These are phyloP conservation scores for Platycnemis pennipes DNA, from an alignment of 2,888 invertebrate genomes.

Conservation along the genomic window DNA sequence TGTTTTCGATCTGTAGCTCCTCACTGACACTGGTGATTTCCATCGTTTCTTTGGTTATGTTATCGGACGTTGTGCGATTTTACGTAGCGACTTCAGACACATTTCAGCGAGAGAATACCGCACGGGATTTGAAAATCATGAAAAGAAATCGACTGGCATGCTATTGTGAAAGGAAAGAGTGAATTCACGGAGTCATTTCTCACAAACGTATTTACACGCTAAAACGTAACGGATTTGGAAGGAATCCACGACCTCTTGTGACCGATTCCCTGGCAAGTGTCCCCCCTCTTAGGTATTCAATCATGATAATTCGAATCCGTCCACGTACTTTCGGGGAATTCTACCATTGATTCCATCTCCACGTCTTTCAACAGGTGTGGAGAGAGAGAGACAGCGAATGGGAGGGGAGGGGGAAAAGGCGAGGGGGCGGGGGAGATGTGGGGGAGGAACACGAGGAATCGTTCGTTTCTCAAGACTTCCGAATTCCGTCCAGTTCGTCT, in stretches of 20 bases:
- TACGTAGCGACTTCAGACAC: too few species aligned
- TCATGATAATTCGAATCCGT: conserved; percentile 55
- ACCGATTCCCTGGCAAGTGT: conserved; percentile 60
- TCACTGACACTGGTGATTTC: too few species aligned
- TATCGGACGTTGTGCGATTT: too few species aligned
- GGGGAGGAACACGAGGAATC: too few species aligned
- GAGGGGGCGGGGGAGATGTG: neutral
- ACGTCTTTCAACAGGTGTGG: conserved; percentile 49
- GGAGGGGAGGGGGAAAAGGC: neutral
- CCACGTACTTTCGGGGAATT: conserved; percentile 63
- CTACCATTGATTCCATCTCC: conserved; percentile 52
- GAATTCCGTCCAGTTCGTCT: conserved; percentile 41
- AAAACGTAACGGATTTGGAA: conserved; percentile 58
- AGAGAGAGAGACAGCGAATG: neutral
- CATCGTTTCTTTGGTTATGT: too few species aligned
- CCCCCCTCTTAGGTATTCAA: conserved; percentile 44
- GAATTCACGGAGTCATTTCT: conserved; percentile 7
- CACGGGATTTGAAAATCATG: neutral
- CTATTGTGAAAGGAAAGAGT: neutral
- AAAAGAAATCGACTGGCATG: neutral
- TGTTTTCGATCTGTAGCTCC: too few species aligned
- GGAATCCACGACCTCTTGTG: conserved; percentile 61
- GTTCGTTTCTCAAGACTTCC: neutral
- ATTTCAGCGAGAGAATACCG: neutral
- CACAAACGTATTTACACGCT: conserved; percentile 33